Evolutionary conservation across 1,140 invertebrate species (phyloP), one percentile per base, ranked within the genome.

Genomic region (Lepidurus couesii): DNA sequence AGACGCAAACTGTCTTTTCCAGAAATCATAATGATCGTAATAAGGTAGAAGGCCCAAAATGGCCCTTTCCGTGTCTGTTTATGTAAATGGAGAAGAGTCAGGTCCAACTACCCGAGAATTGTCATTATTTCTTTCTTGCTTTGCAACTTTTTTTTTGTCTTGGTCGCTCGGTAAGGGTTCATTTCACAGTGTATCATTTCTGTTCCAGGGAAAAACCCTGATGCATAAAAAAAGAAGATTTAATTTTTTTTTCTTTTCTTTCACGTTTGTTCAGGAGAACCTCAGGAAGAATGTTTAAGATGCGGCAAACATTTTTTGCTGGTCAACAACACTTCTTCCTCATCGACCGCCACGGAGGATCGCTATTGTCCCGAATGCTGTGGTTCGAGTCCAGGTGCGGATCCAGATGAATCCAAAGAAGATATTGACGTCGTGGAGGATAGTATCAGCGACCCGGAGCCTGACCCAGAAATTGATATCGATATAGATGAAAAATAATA

Each of bases 221-320:
- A 65, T 13, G 21, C 21, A 65, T n/a, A 1, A 16, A 21, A 13
- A 65, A 47, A 75, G 5, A n/a, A 21, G 16, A 24, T 13, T 7
- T 75, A 75, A 75, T 75, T 75, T 42, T 24, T 44, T 75, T 42
- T 44, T 75, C 43, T 7, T 75, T 75, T 21, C 43, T 75, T 13
- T 11, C 26, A 7, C n/a, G 8, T 21, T 75, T 73, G 0, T 26
- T 2, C 73, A 79, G 78, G 78, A 34, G 78, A 79, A 44, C 78
- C 78, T 2, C 78, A 79, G 43, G 78, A 79, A 26, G 78, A 79
- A 44, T 79, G 78, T 42, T 45, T 44, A 21, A 74, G 78, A 44
- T 79, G 78, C 73, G 78, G 78, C 44, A 79, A 79, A 75, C 43
- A 74, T 74, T 79, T 75, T 47, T 75, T 79, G 26, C 16, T 79